Base-by-base conservation (phyloP, 64 coral and sea anemone genomes). In the Pocillopora damicornis region DNA sequence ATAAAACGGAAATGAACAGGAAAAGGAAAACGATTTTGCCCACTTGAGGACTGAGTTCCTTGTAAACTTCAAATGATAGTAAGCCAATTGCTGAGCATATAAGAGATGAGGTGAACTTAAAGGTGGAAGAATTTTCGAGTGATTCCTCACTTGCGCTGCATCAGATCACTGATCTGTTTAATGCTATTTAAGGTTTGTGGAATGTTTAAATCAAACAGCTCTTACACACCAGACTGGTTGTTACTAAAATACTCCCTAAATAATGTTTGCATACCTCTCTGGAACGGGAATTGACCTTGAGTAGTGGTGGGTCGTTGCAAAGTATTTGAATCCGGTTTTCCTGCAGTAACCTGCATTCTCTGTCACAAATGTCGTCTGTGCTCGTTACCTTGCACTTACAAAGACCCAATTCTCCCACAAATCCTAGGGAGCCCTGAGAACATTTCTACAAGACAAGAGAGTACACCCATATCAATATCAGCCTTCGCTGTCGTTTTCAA, bases 301-400 rank as follows among this genome's bases (percentile, higher is more conserved):
- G 77, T 14, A 73, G 45, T 7, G 97, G 88, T 45, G 88, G 87
- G 11, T 90, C 87, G 1, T 63, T 74, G 80, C 97, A 99, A n/a
- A 93, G 73, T 0, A 95, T 22, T 15, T 58, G 61, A 35, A 99
- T 25, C 12, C 90, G 86, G 17, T 90, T 61, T 58, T 91, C 73
- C 86, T 99, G 93, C 62, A 80, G 75, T 4, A 78, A 60, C 20
- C 90, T 86, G 30, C 97, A 99, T 51, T 99, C 90, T 35, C 84
- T 78, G 65, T 99, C 93, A 75, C 97, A 99, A 15, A 99, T 80
- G 35, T 95, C 86, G n/a, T 95, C 93, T 10, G 87, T 79, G 69
- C 90, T 89, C 13, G 87, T 91, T 13, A 92, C 90, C 68, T 91
- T 90, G 76, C 97, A 99, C 63, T 84, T 88, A 74, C 97, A 99